Percentiles rank a stretch among this genome's conserved stretches.
These are phyloP conservation scores for Drosophila meridionalis DNA, from an alignment of 2,888 invertebrate species.

Conservation along the genomic window DNA sequence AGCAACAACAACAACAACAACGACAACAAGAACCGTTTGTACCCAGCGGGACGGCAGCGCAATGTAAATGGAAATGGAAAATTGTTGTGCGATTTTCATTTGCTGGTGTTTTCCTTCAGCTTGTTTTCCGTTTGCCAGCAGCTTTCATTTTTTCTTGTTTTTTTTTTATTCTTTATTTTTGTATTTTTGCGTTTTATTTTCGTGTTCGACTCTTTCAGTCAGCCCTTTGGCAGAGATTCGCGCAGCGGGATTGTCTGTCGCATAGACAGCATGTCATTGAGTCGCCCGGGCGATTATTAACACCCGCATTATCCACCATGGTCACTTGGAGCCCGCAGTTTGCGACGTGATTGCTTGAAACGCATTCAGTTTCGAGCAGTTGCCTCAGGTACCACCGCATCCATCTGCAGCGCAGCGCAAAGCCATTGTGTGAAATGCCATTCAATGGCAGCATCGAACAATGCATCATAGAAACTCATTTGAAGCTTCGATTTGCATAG, in stretches of 20 bases:
- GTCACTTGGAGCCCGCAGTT: slow-evolving; percentile 2
- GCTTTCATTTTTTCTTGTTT: slow-evolving; percentile 1
- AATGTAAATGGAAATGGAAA: slow-evolving; percentile 39
- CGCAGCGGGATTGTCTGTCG: not conserved
- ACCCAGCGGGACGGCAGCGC: slow-evolving; percentile 20
- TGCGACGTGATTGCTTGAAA: slow-evolving; percentile 3
- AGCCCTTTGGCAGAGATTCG: slow-evolving; percentile 7
- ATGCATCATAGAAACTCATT: not conserved
- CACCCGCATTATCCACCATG: slow-evolving; percentile 13
- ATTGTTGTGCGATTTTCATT: slow-evolving; percentile 36
- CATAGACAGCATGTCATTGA: not conserved
- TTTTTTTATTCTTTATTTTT: not conserved
- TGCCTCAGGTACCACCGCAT: not conserved
- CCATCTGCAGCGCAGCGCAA: not conserved
- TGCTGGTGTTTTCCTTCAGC: slow-evolving; percentile 5
- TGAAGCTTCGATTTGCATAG: not conserved
- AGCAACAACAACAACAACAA: not conserved
- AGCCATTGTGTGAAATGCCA: not conserved
- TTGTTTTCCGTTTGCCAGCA: slow-evolving; percentile 15
- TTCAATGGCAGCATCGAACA: not conserved
- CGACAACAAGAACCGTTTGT: slow-evolving; percentile 2
- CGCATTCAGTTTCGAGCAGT: not conserved
- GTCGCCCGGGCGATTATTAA: slow-evolving; percentile 8
- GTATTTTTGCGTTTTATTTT: not conserved
- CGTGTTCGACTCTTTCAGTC: slow-evolving; percentile 4